A percentile compares a stretch with the other conserved stretches of the same genome.
These are phyloP conservation scores for Mongoloraphidia duomilia DNA, from an alignment of 2,888 invertebrate genomes.

Conservation along the genomic window DNA sequence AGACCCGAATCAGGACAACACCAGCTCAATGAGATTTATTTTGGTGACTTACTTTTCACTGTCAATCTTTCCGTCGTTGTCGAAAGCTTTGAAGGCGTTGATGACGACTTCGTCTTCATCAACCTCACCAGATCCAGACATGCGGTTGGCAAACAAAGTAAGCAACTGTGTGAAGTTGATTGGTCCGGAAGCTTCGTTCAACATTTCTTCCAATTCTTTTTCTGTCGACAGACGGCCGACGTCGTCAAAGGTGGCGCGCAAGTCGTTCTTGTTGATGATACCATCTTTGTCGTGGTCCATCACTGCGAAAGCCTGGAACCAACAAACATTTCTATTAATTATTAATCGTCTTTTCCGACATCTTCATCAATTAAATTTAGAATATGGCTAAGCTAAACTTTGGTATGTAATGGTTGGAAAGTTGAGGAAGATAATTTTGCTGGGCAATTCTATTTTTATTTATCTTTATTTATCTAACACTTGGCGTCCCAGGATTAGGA, in stretches of 20 bases:
- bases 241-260: slow-evolving; percentile 82
- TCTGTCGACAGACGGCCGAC: slow-evolving; percentile 80
- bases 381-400: too few species aligned
- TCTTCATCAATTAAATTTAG: too few species aligned
- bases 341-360: too few species aligned
- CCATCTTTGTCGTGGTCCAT: slow-evolving; percentile 90
- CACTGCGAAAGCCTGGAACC: slow-evolving; percentile 80
- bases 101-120: slow-evolving; percentile 86
- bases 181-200: slow-evolving; percentile 75
- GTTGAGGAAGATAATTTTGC: too few species aligned
- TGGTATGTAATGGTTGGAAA: too few species aligned
- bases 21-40: too few species aligned
- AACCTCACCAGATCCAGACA: slow-evolving; percentile 75
- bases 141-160: slow-evolving; percentile 81
- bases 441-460: too few species aligned
- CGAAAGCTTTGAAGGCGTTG: slow-evolving; percentile 85
- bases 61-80: slow-evolving; percentile 77
- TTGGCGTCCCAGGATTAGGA: too few species aligned
- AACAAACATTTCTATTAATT: slow-evolving; percentile 3
- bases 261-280: slow-evolving; percentile 65
- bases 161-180: slow-evolving; percentile 92
- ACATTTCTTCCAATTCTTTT: slow-evolving; percentile 84
- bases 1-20: too few species aligned
- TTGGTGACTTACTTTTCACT: slow-evolving; percentile 49
- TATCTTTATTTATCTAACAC: too few species aligned